These are phyloP conservation scores for Cyclina sinensis DNA, from an alignment of 1,140 invertebrate species.

Conservation along the genomic window DNA sequence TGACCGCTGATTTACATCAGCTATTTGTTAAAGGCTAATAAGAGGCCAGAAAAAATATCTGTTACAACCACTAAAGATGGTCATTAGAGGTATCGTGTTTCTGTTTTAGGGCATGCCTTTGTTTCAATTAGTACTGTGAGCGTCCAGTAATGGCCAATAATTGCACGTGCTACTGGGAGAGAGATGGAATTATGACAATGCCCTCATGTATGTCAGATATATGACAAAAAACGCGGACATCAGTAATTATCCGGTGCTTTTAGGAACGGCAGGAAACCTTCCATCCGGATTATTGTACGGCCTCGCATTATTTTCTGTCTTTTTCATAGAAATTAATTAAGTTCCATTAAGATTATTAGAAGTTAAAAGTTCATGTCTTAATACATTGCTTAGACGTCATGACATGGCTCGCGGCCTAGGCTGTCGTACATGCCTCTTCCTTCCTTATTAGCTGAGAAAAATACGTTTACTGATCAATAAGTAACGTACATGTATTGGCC, in stretches of 20 bases:
- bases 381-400: not conserved
- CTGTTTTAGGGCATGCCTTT: constrained; percentile 8
- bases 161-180: not conserved
- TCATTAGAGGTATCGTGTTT: constrained; percentile 14
- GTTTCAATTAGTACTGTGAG: not conserved
- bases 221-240: constrained; percentile 7
- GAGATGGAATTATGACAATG: constrained; percentile 28
- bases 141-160: constrained; percentile 34
- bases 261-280: not conserved
- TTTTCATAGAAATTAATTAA: constrained; percentile 17
- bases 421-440: no score
- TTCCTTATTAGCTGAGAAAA: no score
- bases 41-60: no score
- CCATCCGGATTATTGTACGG: constrained; percentile 18
- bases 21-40: no score
- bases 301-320: not conserved
- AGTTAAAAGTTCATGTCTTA: not conserved
- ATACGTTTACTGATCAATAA: no score
- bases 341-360: not conserved
- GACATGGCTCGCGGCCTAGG: not conserved
- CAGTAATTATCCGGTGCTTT: constrained; percentile 29
- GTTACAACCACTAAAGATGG: not conserved
- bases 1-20: no score
- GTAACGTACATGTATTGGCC: no score
- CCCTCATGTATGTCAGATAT: constrained; percentile 3